phyloP scores from a whole-genome alignment of 1,140 invertebrate species.

The Lordiphosa clarofinis region DNA sequence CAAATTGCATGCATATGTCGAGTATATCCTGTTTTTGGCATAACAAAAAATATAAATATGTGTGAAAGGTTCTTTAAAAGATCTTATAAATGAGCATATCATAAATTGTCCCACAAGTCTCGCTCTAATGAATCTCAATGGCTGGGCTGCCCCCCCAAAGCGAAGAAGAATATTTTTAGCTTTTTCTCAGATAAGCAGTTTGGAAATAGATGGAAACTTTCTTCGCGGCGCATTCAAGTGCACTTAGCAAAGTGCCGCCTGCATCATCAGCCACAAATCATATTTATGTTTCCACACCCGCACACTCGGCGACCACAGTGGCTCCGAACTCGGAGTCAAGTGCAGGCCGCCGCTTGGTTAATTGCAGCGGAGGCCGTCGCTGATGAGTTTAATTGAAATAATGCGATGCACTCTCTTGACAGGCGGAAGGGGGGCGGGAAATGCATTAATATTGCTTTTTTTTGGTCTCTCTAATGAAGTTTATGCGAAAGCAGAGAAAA shows the following conservation, averaged over 20 bases:
- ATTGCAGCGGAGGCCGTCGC: conserved; percentile 58
- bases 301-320: conserved; percentile 14
- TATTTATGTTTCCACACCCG: conserved; percentile 59
- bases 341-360: conserved; percentile 52
- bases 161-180: conserved; percentile 35
- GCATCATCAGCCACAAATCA: conserved; percentile 58
- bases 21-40: conserved; percentile 27
- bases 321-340: conserved; percentile 46
- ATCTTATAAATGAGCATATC: conserved; percentile 15
- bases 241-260: conserved; percentile 63
- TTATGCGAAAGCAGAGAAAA: conserved; percentile 30
- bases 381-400: conserved; percentile 78
- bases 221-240: conserved; percentile 23
- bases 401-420: conserved; percentile 53
- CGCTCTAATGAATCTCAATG: conserved; percentile 15
- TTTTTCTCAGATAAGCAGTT: conserved; percentile 34
- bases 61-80: conserved; percentile 8
- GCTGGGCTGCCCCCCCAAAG: conserved; percentile 11
- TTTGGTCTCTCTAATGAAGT: conserved; percentile 49
- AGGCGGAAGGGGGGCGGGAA: conserved; percentile 28
- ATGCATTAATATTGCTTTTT: conserved; percentile 71
- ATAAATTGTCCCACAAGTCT: conserved; percentile 27
- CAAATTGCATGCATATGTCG: conserved; percentile 54
- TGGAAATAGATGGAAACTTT: conserved; percentile 33
- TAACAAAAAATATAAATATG: not conserved